Base-by-base conservation (phyloP, 2,888 invertebrate genomes). In the Eulithis testata region DNA sequence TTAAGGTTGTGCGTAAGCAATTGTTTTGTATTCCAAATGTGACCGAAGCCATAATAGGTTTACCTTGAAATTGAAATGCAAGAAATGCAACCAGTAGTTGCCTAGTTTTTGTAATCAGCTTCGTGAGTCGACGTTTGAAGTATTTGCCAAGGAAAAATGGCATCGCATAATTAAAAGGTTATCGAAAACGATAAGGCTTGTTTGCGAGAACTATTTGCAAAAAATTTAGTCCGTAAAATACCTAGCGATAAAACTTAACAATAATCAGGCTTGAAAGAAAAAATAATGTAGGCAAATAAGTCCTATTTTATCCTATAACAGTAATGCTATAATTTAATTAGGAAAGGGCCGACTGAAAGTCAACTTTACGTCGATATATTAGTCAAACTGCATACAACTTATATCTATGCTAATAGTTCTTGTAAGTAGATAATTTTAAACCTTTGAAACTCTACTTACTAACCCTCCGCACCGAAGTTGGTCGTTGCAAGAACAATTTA, bases 21-120 rank as follows among this genome's bases (percentile, higher is more conserved):
- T 43, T 66, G 55, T 54, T 60, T 67, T 14, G 52, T 60, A 66
- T 63, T 60, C 63, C 44, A 44, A 57, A 58, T 54, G 55, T 36
- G 56, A 57, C 7, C 47, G 50, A 21, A 51, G 54, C 66, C 52
- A 57, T 67, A 58, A 68, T 59, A 60, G 62, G 53, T 64, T 63
- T 63, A 45, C 67, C 61, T 65, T 65, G 66, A 36, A 66, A 61
- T 71, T 71, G 65, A 57, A 68, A 73, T 71, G 69, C 69, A 64
- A 57, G 55, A 65, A 63, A 51, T 68, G 64, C 63, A 67, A 49
- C 21, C 14, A 14, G 0, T 47, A 43, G 49, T 44, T 53, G 53
- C 61, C 51, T 59, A 40, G 68, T 54, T 50, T 68, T 57, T 59
- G 54, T 61, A 27, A 9, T 4, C 11, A 8, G 6, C 12, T 21